Evolutionary conservation across 2,888 invertebrate genomes (phyloP).

Genomic region (Dendrolimus pini): DNA sequence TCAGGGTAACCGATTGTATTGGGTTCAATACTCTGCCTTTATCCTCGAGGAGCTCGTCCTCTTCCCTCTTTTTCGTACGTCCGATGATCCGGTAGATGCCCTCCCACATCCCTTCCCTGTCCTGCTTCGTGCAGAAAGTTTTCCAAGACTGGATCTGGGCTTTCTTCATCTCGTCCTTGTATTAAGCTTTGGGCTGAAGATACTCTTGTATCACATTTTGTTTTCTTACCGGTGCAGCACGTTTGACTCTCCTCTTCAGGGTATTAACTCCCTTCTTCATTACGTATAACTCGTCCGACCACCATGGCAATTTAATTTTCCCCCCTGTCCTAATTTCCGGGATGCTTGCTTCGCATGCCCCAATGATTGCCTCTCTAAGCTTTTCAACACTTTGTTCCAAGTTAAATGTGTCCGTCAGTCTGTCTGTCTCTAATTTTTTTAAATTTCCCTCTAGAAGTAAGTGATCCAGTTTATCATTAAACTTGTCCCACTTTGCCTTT

Average conservation of each 20-base stretch:
- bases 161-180: not conserved
- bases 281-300: not conserved
- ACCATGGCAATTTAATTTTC: conserved; percentile 1
- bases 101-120: conserved; percentile 9
- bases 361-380: no score
- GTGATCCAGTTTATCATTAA: no score
- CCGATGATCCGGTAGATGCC: conserved; percentile 9
- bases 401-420: no score
- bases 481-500: no score
- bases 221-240: not conserved
- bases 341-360: no score
- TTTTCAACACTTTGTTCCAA: no score
- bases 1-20: conserved; percentile 1
- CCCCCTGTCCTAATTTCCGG: not conserved
- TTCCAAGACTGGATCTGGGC: not conserved
- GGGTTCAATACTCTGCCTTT: not conserved
- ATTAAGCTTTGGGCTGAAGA: not conserved
- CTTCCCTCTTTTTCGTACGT: conserved; percentile 4
- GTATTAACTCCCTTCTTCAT: not conserved
- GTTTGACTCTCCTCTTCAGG: not conserved
- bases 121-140: conserved; percentile 8
- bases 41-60: not conserved
- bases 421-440: no score
- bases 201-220: not conserved
- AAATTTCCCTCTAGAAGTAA: no score